These are phyloP conservation scores for Ceratoteleas bidentatus DNA, from an alignment of 1,140 invertebrate genomes.

Conservation along the genomic window DNA sequence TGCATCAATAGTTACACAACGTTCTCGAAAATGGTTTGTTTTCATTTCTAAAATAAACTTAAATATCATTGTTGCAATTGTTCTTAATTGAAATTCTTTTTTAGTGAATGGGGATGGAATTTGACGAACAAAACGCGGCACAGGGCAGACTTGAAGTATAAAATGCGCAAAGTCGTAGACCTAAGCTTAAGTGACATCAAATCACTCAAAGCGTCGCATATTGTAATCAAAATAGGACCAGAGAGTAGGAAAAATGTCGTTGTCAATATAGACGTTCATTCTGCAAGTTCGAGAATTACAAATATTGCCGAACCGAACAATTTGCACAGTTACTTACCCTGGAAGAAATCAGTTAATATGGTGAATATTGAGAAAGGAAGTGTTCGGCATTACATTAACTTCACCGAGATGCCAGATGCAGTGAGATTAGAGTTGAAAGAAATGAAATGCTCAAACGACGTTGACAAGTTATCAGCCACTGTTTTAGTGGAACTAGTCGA, in stretches of 20 bases:
- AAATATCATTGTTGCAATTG: background rate
- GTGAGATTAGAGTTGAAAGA: slow-evolving; percentile 69
- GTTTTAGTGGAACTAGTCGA: slow-evolving; percentile 84
- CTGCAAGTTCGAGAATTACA: slow-evolving; percentile 50
- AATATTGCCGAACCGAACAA: slow-evolving; percentile 40
- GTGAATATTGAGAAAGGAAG: slow-evolving; percentile 58
- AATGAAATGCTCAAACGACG: slow-evolving; percentile 73
- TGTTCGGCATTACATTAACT: slow-evolving; percentile 70
- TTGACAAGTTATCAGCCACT: slow-evolving; percentile 77
- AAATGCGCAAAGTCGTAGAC: slow-evolving; percentile 82
- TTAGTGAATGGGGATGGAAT: slow-evolving; percentile 85
- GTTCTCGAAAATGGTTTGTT: slow-evolving; percentile 84
- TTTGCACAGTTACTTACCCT: slow-evolving; percentile 41
- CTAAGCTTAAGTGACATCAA: slow-evolving; percentile 84
- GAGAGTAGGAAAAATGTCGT: slow-evolving; percentile 62
- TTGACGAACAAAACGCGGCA: slow-evolving; percentile 84
- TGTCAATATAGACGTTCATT: slow-evolving; percentile 73
- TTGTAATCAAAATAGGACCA: slow-evolving; percentile 85
- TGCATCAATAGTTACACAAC: slow-evolving; percentile 80
- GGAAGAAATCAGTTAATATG: slow-evolving; percentile 15
- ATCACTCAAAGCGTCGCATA: slow-evolving; percentile 85
- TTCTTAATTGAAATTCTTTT: slow-evolving; percentile 48
- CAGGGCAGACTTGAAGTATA: slow-evolving; percentile 78
- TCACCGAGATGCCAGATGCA: slow-evolving; percentile 66
- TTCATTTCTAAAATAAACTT: background rate